Base-by-base conservation (phyloP, 53 echinoderm and acorn worm genomes). In the Paracentrotus lividus region DNA sequence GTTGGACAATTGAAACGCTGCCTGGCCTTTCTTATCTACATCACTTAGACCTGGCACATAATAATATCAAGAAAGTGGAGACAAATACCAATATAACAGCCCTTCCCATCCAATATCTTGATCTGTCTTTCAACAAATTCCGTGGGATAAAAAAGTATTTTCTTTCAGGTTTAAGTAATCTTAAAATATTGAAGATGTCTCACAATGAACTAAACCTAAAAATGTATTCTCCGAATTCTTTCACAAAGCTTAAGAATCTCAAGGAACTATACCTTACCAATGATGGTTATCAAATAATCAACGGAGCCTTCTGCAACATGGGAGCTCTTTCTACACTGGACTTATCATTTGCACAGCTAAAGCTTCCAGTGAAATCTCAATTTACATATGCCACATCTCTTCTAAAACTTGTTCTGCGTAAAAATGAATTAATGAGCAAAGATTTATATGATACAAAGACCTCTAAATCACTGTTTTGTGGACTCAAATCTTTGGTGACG, bases 121-220 rank as follows among this genome's bases (percentile, higher is more conserved):
- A 86, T 86, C 54, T 86, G 54, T 86, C 86, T 54, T 56, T 44
- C 34, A 86, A 86, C 56, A 53, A 34, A 86, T 6, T 86, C 23
- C 21, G 4, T 33, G 3, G 8, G 5, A 16, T 54, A 16, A 54
- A 54, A 0, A 38, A 31, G 6, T 36, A 36, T 55, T 3, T 86
- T 21, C 12, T 86, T 8, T 8, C 0, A 23, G 36, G 86, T 32
- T 56, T 55, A 21, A 31, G 55, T 7, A 86, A 86, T 86, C 34
- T 86, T 34, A 52, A 34, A 86, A 38, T 55, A 54, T 56, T 86
- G 13, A 34, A 56, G 20, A 38, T 56, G 21, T 86, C 86, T 53
- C 20, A 55, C 36, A 86, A 86, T 86, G 56, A 55, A 34, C 13
- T 86, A 1, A 1, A 12, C 2, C 0, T 12, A 5, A n/a, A n/a